Evolutionary conservation across 1,140 invertebrate species (phyloP).

Genomic region (Parapsyche elsis): DNA sequence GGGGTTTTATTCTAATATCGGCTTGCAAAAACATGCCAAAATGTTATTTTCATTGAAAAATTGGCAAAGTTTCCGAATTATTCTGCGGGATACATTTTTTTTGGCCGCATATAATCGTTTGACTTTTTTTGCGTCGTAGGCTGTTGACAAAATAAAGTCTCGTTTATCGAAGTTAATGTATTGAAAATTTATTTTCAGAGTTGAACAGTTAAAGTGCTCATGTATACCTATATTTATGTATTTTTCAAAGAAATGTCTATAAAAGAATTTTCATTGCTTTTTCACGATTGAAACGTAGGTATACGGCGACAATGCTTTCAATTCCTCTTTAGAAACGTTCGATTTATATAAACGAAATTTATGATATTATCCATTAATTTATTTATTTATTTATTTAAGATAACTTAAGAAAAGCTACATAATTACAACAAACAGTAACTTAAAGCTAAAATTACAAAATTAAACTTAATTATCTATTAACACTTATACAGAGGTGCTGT

Average conservation of each 20-base stretch:
- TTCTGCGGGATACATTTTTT: background rate
- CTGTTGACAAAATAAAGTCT: conserved; percentile 54
- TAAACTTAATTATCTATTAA: too few species aligned
- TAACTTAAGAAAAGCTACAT: too few species aligned
- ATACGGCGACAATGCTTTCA: too few species aligned
- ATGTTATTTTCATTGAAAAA: conserved; percentile 34
- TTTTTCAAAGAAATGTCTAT: background rate
- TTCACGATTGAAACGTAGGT: background rate
- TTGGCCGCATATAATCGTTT: conserved; percentile 18
- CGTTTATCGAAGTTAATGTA: conserved; percentile 51
- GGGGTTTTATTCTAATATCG: conserved; percentile 21
- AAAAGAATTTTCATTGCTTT: background rate
- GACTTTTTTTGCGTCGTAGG: background rate
- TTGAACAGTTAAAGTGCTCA: conserved; percentile 49
- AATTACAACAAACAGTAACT: too few species aligned
- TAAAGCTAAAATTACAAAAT: too few species aligned
- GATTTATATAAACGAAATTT: too few species aligned
- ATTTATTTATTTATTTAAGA: too few species aligned
- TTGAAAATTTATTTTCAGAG: conserved; percentile 48
- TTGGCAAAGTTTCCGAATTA: conserved; percentile 40
- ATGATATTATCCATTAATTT: too few species aligned
- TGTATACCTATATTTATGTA: conserved; percentile 3
- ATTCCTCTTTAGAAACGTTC: too few species aligned
- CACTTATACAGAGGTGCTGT: too few species aligned
- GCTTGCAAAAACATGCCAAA: conserved; percentile 16